Conservation (phyloP, 2,113 vertebrate species). For the Ondatra zibethicus region DNA sequence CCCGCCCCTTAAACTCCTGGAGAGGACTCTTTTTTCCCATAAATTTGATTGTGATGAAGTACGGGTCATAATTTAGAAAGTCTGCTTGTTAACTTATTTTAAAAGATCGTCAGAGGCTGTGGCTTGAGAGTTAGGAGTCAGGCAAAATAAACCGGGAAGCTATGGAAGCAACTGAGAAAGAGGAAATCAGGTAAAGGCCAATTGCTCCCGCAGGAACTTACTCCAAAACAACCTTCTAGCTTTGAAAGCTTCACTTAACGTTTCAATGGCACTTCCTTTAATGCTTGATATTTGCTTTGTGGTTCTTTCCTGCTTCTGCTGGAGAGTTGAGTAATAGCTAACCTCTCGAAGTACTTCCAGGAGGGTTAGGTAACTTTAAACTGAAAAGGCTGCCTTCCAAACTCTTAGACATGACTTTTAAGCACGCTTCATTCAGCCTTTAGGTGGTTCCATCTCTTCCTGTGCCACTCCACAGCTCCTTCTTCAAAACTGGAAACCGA, state of each 20-base stretch:
- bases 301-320: neutral
- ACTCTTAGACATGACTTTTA: neutral
- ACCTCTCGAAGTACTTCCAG: conserved; percentile 4
- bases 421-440: neutral
- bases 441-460: neutral
- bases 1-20: neutral
- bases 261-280: neutral
- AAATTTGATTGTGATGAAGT: conserved; percentile 4
- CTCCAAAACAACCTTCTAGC: neutral
- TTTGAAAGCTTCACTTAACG: conserved; percentile 45
- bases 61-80: conserved; percentile 16
- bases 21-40: conserved; percentile 41
- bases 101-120: neutral
- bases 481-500: conserved; percentile 26
- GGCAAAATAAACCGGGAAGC: neutral
- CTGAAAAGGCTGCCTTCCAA: conserved; percentile 25
- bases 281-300: neutral
- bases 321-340: conserved; percentile 3
- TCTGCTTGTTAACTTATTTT: neutral
- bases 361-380: conserved; percentile 22
- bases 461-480: neutral
- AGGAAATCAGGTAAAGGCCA: conserved; percentile 81
- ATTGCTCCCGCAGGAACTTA: neutral
- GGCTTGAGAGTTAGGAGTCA: neutral
- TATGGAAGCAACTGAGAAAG: conserved; percentile 67